phyloP scores from a whole-genome alignment of 2,797 vertebrate species.

The Odontamblyopus lacepedii region DNA sequence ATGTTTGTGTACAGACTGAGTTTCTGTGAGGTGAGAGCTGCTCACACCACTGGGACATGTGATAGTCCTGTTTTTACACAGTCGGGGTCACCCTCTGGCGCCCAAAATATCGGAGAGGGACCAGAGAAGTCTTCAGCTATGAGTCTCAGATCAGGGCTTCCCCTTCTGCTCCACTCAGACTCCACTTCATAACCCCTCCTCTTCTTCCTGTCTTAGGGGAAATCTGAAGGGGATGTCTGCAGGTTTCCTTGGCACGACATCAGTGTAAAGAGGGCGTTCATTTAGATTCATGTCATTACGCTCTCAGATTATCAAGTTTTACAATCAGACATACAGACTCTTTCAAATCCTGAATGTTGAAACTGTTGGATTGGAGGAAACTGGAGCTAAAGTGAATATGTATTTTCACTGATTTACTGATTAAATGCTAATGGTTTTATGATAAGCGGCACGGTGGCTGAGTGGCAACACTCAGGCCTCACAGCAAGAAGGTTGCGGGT shows the following conservation, averaged over 20 bases:
- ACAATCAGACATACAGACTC: too few relatives aligned
- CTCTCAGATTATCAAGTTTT: too few relatives aligned
- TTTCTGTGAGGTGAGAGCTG: slow-evolving; percentile 36
- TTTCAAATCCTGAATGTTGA: too few relatives aligned
- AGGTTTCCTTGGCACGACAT: neutral
- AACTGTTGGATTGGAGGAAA: too few relatives aligned
- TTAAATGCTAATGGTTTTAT: too few relatives aligned
- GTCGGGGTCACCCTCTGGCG: slow-evolving; percentile 38
- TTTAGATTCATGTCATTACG: neutral
- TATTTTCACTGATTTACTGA: too few relatives aligned
- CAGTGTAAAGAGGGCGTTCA: neutral
- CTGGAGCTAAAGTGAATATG: too few relatives aligned
- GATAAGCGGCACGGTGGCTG: too few relatives aligned
- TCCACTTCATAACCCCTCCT: neutral
- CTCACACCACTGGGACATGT: slow-evolving; percentile 49
- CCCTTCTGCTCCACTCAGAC: slow-evolving; percentile 37
- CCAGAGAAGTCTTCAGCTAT: slow-evolving; percentile 10
- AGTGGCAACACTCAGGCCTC: too few relatives aligned
- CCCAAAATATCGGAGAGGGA: slow-evolving; percentile 49
- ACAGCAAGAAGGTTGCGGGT: too few relatives aligned
- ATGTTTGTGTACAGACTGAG: slow-evolving; percentile 13
- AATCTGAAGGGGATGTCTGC: too few relatives aligned
- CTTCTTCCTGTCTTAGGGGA: too few relatives aligned
- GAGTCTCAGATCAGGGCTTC: slow-evolving; percentile 43
- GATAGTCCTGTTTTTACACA: slow-evolving; percentile 40